phyloP scores from a whole-genome alignment of 2,888 invertebrate species.

The Stenurella melanura region DNA sequence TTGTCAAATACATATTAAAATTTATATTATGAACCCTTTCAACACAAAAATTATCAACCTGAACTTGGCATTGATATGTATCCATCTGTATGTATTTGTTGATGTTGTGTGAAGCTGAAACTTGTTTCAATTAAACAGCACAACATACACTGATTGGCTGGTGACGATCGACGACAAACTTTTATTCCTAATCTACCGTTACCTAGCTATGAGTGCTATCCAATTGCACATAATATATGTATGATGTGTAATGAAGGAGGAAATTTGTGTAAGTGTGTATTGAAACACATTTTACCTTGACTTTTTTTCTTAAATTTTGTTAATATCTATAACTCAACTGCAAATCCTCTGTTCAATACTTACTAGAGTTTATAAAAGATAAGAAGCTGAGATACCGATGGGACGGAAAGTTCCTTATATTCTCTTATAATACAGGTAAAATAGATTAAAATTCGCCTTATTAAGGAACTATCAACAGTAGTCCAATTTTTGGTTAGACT shows the following conservation, averaged over 20 bases:
- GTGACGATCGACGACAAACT: slow-evolving; percentile 24
- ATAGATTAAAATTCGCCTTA: no score
- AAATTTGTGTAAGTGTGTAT: slow-evolving; percentile 21
- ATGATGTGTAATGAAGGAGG: slow-evolving; percentile 50
- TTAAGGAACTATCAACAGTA: no score
- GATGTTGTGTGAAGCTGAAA: slow-evolving; percentile 29
- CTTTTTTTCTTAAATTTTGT: no score
- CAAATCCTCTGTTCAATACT: no score
- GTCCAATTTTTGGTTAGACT: no score
- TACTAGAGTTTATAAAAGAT: no score
- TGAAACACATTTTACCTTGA: slow-evolving; percentile 22
- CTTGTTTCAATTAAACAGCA: slow-evolving; percentile 65
- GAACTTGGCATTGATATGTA: neutral
- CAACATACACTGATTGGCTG: slow-evolving; percentile 55
- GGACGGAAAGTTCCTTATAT: no score
- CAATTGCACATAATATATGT: slow-evolving; percentile 52
- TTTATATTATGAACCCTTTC: neutral
- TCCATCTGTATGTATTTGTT: slow-evolving; percentile 11
- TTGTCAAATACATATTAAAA: neutral
- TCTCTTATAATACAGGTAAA: no score
- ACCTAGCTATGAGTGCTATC: slow-evolving; percentile 58
- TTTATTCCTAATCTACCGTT: slow-evolving; percentile 43
- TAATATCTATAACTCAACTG: no score
- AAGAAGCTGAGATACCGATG: no score
- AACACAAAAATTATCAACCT: slow-evolving; percentile 2